These are phyloP conservation scores for Chrysemys picta DNA, from an alignment of 2,113 vertebrate species.

Conservation along the genomic window DNA sequence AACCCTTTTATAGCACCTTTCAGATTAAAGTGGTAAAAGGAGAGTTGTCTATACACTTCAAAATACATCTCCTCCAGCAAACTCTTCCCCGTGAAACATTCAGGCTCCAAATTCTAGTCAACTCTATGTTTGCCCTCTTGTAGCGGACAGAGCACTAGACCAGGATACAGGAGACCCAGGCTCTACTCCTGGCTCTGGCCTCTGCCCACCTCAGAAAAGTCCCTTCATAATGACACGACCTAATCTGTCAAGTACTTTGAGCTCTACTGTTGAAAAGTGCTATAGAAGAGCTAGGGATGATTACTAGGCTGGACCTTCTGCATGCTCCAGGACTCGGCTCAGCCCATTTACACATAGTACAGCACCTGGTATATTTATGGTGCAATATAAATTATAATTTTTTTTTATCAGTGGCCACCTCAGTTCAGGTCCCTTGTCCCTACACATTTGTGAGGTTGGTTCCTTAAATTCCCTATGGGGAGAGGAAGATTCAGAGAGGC, in stretches of 20 bases:
- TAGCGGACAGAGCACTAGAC: neutral
- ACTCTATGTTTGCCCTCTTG: fast-evolving
- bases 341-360: neutral
- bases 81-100: fast-evolving
- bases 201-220: neutral
- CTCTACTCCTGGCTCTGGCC: neutral
- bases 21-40: neutral
- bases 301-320: neutral
- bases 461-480: neutral
- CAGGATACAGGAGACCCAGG: neutral
- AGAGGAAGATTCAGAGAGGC: neutral
- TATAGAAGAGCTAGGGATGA: neutral
- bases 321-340: neutral
- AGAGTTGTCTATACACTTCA: neutral
- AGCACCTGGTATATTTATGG: neutral
- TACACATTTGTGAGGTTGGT: neutral
- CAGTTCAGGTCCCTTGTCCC: neutral
- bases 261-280: neutral
- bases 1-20: neutral
- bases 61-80: neutral
- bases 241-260: neutral
- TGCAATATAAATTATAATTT: conserved; percentile 1
- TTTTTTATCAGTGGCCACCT: conserved; percentile 1
- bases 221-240: neutral
- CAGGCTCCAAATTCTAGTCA: neutral